phyloP scores from a whole-genome alignment of 37 sponge, comb jelly and placozoan genomes.

The Bolinopsis microptera region DNA sequence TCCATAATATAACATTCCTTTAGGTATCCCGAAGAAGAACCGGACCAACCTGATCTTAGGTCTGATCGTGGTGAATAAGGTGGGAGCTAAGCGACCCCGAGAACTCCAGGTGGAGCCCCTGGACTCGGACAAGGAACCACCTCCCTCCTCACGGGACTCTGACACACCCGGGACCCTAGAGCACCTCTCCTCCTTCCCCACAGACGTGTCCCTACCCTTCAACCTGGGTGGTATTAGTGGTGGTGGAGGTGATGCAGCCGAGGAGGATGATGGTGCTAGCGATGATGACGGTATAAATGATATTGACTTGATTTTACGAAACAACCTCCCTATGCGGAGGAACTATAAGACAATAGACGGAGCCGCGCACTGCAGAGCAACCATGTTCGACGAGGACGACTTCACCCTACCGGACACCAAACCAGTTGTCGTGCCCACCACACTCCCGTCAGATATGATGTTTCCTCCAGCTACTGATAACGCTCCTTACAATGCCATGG shows the following conservation, averaged over 20 bases:
- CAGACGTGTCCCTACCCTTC: slow-evolving; percentile 52
- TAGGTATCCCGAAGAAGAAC: slow-evolving; percentile 62
- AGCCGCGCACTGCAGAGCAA: slow-evolving; percentile 34
- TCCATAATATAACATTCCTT: neutral
- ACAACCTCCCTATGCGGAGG: slow-evolving; percentile 54
- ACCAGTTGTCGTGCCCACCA: neutral
- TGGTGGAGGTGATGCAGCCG: neutral
- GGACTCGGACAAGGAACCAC: neutral
- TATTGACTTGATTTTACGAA: slow-evolving; percentile 62
- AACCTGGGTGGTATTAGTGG: neutral
- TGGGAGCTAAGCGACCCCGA: slow-evolving; percentile 51
- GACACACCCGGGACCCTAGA: neutral
- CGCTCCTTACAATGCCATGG: neutral
- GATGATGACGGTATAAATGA: slow-evolving; percentile 65
- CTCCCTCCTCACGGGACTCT: neutral
- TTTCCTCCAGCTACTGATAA: neutral
- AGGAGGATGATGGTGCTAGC: neutral
- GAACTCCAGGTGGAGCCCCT: neutral
- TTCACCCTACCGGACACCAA: neutral
- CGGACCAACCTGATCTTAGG: slow-evolving; percentile 56
- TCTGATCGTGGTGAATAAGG: slow-evolving; percentile 51
- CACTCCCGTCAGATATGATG: neutral
- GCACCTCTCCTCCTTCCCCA: slow-evolving; percentile 62
- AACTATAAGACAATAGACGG: neutral
- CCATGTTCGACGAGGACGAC: neutral